A percentile compares a stretch with the other conserved stretches of the same genome.
Evolutionary conservation across 2,113 vertebrate species (phyloP).

Genomic region (Cyanoliseus patagonus): DNA sequence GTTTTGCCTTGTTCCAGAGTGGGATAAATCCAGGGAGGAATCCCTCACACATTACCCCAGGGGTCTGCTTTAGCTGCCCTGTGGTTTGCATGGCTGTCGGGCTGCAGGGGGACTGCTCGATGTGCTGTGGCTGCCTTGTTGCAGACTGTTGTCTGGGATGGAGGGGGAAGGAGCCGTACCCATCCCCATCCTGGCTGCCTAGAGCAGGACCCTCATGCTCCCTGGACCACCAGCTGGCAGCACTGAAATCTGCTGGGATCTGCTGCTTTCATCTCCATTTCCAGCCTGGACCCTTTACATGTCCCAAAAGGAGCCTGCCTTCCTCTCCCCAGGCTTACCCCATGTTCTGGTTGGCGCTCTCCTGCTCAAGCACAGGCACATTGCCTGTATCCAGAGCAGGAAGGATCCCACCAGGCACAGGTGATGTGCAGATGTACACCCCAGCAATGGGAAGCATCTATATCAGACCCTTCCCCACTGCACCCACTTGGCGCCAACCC

Average conservation of each 20-base stretch:
- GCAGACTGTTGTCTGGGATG: neutral
- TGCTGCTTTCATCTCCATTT: neutral
- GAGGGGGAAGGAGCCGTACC: rapidly evolving
- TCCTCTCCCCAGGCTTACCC: neutral
- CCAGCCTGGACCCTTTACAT: neutral
- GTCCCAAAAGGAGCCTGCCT: neutral
- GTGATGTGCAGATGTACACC: too few species aligned
- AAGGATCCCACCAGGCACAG: neutral
- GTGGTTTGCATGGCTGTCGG: rapidly evolving
- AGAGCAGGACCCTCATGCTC: neutral
- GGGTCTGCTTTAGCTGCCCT: neutral
- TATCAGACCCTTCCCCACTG: neutral
- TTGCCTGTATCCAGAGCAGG: rapidly evolving
- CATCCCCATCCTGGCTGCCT: neutral
- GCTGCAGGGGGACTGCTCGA: too few species aligned
- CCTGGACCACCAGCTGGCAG: neutral
- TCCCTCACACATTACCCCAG: rapidly evolving
- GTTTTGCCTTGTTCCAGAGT: neutral
- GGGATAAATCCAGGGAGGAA: neutral
- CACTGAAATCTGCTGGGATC: neutral
- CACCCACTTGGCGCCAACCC: neutral
- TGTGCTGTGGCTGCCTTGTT: neutral
- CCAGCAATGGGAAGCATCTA: neutral
- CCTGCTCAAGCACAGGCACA: neutral
- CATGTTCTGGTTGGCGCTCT: too few species aligned